phyloP scores from a whole-genome alignment of 2,888 invertebrate species.

The Xylocampa areola region DNA sequence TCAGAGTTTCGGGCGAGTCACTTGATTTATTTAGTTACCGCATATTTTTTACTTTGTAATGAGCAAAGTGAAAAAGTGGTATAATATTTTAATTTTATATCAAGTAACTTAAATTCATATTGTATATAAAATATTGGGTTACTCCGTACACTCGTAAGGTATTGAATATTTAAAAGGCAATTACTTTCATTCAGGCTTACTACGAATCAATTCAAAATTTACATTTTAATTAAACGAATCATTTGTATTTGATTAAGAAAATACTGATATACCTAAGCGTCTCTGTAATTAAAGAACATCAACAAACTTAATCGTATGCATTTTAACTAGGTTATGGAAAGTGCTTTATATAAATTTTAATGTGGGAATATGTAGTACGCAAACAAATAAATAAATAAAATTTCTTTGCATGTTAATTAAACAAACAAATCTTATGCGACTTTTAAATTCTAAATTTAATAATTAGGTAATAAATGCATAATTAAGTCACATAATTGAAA shows the following conservation, averaged over 20 bases:
- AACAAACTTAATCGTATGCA: conserved; percentile 23
- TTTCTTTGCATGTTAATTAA: conserved; percentile 2
- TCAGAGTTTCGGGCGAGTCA: conserved; percentile 73
- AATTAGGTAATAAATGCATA: conserved; percentile 23
- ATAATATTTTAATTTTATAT: conserved; percentile 37
- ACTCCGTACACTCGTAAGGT: conserved; percentile 25
- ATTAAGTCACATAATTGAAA: conserved; percentile 39
- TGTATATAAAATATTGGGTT: conserved; percentile 46
- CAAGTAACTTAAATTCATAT: conserved; percentile 35
- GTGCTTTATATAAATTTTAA: conserved; percentile 7
- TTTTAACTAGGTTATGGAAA: conserved; percentile 20
- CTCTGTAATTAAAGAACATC: conserved; percentile 31
- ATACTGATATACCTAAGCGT: conserved; percentile 43
- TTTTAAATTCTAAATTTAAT: conserved; percentile 13
- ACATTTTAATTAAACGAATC: conserved; percentile 60
- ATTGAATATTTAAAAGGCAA: conserved; percentile 32
- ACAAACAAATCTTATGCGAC: background rate
- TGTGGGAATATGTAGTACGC: background rate
- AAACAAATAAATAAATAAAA: conserved; percentile 3
- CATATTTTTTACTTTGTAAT: conserved; percentile 68
- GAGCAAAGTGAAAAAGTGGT: conserved; percentile 39
- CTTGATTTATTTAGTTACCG: conserved; percentile 76
- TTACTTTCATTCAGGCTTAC: conserved; percentile 44
- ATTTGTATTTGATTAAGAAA: conserved; percentile 50
- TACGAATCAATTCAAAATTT: conserved; percentile 56